Evolutionary conservation across 2,797 vertebrate genomes (phyloP).

Genomic region (Gobionotothen gibberifrons): DNA sequence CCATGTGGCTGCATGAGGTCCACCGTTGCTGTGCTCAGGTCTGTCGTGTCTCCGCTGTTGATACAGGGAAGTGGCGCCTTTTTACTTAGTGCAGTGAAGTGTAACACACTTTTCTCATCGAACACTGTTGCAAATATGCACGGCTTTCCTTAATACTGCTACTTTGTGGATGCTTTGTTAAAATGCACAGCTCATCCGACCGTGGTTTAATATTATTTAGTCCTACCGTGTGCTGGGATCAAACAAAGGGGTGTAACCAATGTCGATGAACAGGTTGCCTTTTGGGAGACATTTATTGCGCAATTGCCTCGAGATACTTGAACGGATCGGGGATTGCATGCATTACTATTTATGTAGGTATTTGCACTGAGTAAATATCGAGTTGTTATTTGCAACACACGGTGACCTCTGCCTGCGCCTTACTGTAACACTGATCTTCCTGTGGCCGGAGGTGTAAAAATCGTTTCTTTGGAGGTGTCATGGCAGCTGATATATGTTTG

Average conservation of each 20-base stretch:
- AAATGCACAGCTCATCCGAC: fast-evolving
- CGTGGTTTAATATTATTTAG: background rate
- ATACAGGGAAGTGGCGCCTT: conserved; percentile 83
- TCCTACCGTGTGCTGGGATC: conserved; percentile 31
- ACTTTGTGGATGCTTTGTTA: fast-evolving
- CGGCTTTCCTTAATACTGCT: fast-evolving
- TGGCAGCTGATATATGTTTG: conserved; percentile 56
- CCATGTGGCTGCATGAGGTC: conserved; percentile 28
- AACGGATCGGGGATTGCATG: background rate
- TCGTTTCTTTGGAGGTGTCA: conserved; percentile 47
- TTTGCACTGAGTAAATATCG: background rate
- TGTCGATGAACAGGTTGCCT: conserved; percentile 61
- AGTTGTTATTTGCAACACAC: background rate
- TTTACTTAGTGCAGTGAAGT: conserved; percentile 72
- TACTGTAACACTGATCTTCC: conserved; percentile 4
- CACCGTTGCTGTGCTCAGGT: conserved; percentile 46
- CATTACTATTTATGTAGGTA: fast-evolving
- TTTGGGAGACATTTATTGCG: conserved; percentile 36
- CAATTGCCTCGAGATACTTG: background rate
- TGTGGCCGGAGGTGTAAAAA: conserved; percentile 22
- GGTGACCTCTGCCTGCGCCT: conserved; percentile 19
- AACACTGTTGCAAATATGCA: background rate
- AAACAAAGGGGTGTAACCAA: conserved; percentile 80
- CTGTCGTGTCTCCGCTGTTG: conserved; percentile 43
- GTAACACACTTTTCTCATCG: conserved; percentile 7